phyloP scores from a whole-genome alignment of 2,888 invertebrate species.

The Ernsta delagoae region DNA sequence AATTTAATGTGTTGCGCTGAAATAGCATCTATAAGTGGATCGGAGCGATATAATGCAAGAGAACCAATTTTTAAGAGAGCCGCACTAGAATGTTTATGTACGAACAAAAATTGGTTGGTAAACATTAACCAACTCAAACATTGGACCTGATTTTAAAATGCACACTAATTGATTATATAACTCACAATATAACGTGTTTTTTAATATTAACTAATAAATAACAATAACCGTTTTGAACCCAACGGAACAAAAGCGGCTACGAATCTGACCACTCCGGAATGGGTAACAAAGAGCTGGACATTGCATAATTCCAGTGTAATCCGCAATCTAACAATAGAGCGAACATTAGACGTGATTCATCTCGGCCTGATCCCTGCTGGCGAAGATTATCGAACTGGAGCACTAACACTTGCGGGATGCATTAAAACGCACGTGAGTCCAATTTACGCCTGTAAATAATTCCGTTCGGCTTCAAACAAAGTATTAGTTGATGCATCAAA shows the following conservation, averaged over 20 bases:
- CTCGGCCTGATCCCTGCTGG: conserved; percentile 73
- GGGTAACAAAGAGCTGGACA: conserved; percentile 62
- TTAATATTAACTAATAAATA: background rate
- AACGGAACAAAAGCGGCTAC: conserved; percentile 33
- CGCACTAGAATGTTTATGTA: conserved; percentile 37
- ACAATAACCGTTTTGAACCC: background rate
- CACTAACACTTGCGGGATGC: conserved; percentile 78
- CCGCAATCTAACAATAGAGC: conserved; percentile 79
- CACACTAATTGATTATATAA: too few species aligned
- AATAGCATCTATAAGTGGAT: conserved; percentile 78
- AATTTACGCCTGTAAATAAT: conserved; percentile 79
- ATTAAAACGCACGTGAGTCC: conserved; percentile 83
- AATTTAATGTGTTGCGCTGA: conserved; percentile 77
- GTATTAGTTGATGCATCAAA: conserved; percentile 80
- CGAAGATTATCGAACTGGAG: conserved; percentile 83
- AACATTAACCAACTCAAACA: too few species aligned
- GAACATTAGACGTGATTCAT: conserved; percentile 77
- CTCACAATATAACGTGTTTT: background rate
- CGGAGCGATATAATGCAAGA: conserved; percentile 57
- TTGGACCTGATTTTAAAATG: too few species aligned
- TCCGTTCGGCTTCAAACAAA: conserved; percentile 73
- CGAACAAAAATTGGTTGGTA: conserved; percentile 28
- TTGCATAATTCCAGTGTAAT: conserved; percentile 77
- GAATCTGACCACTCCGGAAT: conserved; percentile 38
- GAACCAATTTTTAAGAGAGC: conserved; percentile 38